Evolutionary conservation across 2,797 vertebrate species (phyloP), one percentile per base, ranked within the genome.

Genomic region (Ibycter americanus): DNA sequence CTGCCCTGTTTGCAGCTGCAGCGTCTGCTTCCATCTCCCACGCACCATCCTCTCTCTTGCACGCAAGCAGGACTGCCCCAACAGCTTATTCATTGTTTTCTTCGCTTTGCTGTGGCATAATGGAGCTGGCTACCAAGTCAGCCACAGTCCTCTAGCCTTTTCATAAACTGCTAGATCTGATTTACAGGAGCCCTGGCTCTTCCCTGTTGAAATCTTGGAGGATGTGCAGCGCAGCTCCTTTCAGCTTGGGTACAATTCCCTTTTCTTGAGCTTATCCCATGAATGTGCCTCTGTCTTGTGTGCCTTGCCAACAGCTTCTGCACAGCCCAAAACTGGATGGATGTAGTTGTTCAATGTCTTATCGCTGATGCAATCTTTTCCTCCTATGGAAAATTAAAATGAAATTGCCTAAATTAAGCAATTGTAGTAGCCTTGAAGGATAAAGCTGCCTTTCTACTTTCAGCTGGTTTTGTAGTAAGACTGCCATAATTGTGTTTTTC

Each of bases 401-500:
- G 36, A 63, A 83, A 77, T 40, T 46, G 74, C 68, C 83, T 89
- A 82, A 90, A 93, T 88, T 80, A 84, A 87, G 90, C 55, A 68
- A 13, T 23, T 85, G 76, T 19, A 67, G 59, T 38, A 92, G 74
- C 63, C 81, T 61, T 51, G 67, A 68, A 91, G 58, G 73, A 94
- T 93, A 95, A 93, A 91, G 74, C 71, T 85, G 83, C 58, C 89
- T 92, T 95, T 96, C 71, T 94, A 4, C 90, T 89, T 85, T 4
- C 20, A 66, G 70, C 34, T 80, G 66, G 3, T 66, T 83, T 90
- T 90, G 36, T 29, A 77, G 40, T 85, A 73, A 73, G 51, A 32
- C 62, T 85, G 52, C 40, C 36, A 11, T 54, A 78, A 25, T 13
- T 71, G 23, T 87, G 71, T 26, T 82, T 44, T 70, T 46, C 63